These are phyloP conservation scores for Melanotaenia boesemani DNA, from an alignment of 2,797 vertebrate genomes.

Conservation along the genomic window DNA sequence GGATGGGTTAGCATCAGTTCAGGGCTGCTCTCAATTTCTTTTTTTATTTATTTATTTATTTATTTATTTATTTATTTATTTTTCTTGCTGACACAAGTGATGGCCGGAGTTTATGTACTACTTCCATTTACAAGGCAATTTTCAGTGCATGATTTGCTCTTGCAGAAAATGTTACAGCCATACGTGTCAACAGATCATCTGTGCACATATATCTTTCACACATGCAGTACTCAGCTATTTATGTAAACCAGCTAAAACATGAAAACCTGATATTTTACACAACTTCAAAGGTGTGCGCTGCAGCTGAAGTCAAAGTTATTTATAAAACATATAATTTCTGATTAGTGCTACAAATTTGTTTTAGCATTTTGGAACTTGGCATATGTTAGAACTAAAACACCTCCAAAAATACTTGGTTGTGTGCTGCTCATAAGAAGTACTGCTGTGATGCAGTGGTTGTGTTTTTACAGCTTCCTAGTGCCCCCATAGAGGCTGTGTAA, in stretches of 20 bases:
- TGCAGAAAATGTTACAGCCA: constrained; percentile 5
- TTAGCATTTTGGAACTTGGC: constrained; percentile 9
- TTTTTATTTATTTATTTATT: constrained; percentile 9
- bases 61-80: constrained; percentile 8
- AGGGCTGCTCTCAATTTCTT: constrained; percentile 14
- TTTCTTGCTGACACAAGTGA: constrained; percentile 34
- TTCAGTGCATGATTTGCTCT: background rate
- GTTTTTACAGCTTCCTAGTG: constrained; percentile 54
- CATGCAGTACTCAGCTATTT: constrained; percentile 3
- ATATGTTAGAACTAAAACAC: background rate
- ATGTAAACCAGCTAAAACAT: constrained; percentile 1
- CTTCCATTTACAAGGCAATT: constrained; percentile 33
- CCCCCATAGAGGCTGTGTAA: constrained; percentile 44
- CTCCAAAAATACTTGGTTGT: constrained; percentile 10
- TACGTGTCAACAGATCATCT: constrained; percentile 16
- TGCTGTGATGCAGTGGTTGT: constrained; percentile 48
- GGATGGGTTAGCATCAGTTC: constrained; percentile 20
- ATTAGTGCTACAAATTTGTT: background rate
- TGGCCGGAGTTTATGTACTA: constrained; percentile 11
- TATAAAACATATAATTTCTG: background rate
- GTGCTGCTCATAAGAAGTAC: constrained; percentile 30
- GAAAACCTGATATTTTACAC: background rate
- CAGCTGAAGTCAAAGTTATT: background rate
- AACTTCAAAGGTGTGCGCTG: background rate
- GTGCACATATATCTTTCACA: constrained; percentile 4